Conservation (phyloP, 2,797 vertebrate genomes). For the Lepidocolaptes lacrymiger region DNA sequence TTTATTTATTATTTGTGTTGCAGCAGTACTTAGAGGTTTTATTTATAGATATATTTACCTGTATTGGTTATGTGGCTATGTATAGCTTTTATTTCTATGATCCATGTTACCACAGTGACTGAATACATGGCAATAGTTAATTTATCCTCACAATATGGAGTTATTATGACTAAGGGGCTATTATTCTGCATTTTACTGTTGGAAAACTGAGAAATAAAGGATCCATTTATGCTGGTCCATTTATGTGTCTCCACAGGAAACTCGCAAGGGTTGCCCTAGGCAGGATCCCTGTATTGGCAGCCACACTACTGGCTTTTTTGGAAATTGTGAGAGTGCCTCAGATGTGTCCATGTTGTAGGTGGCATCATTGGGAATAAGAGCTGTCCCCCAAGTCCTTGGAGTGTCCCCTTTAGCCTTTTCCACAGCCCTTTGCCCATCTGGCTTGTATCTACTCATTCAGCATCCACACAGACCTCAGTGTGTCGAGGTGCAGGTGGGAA, state of each 20-base stretch:
- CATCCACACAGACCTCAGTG: neutral
- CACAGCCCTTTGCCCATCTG: neutral
- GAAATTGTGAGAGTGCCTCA: neutral
- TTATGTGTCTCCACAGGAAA: neutral
- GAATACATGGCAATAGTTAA: neutral
- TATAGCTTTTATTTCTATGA: neutral
- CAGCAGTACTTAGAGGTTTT: conserved; percentile 6
- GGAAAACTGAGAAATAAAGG: neutral
- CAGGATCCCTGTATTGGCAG: neutral
- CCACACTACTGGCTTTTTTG: neutral
- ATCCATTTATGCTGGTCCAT: neutral
- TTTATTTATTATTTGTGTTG: conserved; percentile 46
- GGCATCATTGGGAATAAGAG: neutral
- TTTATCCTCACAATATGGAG: neutral
- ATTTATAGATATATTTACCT: conserved; percentile 26
- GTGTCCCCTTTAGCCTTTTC: neutral
- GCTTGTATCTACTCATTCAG: neutral
- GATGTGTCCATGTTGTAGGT: neutral
- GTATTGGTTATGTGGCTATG: neutral
- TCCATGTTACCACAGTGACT: neutral
- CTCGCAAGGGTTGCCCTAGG: neutral
- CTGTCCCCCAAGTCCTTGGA: neutral
- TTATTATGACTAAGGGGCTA: neutral
- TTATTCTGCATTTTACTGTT: neutral
- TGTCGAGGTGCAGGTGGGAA: neutral